Conservation (phyloP, 1,140 invertebrate species). For the Cherax destructor region DNA sequence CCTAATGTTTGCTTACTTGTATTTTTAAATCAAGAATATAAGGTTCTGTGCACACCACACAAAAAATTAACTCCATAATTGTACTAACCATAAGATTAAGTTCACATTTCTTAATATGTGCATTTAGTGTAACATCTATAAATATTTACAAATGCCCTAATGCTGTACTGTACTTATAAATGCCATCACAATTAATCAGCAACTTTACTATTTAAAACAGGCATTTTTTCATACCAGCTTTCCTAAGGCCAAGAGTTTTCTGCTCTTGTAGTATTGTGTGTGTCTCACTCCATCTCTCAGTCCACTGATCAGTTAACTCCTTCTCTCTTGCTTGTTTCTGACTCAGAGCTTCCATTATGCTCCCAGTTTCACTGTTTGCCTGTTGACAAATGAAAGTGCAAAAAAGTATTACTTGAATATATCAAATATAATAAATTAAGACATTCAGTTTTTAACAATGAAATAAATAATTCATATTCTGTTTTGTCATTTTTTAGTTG, state of each 20-base stretch:
- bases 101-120: no score
- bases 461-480: background rate
- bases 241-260: slow-evolving; percentile 87
- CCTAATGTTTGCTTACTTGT: no score
- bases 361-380: slow-evolving; percentile 65
- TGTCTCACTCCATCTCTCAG: slow-evolving; percentile 93
- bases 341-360: slow-evolving; percentile 54
- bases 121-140: no score
- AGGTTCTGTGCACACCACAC: no score
- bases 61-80: no score
- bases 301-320: slow-evolving; percentile 94
- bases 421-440: background rate
- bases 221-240: slow-evolving; percentile 80
- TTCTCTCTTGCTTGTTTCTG: slow-evolving; percentile 93
- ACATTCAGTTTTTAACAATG: background rate
- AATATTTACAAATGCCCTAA: no score
- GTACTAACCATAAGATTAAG: no score
- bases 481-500: no score
- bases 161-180: no score
- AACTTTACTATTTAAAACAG: background rate
- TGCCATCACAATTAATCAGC: background rate
- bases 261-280: slow-evolving; percentile 92
- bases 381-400: slow-evolving; percentile 10
- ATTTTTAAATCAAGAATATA: no score
- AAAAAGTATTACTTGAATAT: background rate